These are phyloP conservation scores for Teleiodes luculella DNA, from an alignment of 2,888 invertebrate species.

Conservation along the genomic window DNA sequence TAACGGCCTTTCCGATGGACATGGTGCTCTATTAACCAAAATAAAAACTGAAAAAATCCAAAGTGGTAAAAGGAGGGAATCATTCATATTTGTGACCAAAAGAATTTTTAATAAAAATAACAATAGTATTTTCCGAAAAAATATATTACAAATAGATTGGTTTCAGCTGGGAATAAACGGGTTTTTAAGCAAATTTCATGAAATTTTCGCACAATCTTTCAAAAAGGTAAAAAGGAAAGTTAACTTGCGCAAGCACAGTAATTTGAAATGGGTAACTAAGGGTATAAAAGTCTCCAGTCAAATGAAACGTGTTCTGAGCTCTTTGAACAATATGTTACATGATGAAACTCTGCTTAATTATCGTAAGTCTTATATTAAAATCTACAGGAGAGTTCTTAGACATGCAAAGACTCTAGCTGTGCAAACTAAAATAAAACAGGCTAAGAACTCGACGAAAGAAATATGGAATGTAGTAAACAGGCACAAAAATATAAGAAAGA, in stretches of 20 bases:
- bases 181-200: background rate
- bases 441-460: background rate
- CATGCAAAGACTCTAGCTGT: background rate
- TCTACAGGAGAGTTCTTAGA: background rate
- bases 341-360: background rate
- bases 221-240: background rate
- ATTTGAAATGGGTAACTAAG: background rate
- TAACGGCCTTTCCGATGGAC: constrained; percentile 1
- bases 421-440: background rate
- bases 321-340: background rate
- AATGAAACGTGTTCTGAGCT: background rate
- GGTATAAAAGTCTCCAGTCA: background rate
- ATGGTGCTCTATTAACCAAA: background rate
- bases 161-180: background rate
- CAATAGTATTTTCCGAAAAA: background rate
- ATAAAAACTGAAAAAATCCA: background rate
- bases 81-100: background rate
- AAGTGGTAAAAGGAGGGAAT: background rate
- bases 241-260: background rate
- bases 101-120: background rate
- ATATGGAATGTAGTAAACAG: background rate
- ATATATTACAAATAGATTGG: background rate
- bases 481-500: background rate
- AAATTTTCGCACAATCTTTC: background rate
- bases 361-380: background rate